Conservation (phyloP, 2,113 vertebrate genomes). For the Deroptyus accipitrinus region DNA sequence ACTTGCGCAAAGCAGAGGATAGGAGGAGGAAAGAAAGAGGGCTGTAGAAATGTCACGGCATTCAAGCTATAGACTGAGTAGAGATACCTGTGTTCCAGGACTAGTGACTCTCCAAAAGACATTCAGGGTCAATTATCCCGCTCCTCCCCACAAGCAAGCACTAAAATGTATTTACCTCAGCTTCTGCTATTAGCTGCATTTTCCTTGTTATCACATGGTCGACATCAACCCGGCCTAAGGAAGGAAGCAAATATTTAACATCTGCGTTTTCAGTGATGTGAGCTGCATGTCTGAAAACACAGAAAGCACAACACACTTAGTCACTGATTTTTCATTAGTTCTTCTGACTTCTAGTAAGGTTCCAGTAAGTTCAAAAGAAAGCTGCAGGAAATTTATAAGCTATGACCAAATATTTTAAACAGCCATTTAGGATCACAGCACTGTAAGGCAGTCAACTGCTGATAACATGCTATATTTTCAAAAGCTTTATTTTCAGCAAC, state of each 20-base stretch:
- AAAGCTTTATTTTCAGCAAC: conserved; percentile 19
- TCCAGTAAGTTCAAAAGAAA: not conserved
- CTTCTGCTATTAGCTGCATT: conserved; percentile 77
- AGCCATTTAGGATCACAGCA: not conserved
- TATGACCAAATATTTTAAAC: not conserved
- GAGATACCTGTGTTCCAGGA: not conserved
- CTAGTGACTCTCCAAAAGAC: not conserved
- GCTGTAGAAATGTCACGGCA: not conserved
- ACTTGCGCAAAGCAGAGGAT: not conserved
- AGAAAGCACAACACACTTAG: not conserved
- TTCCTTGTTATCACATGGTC: conserved; percentile 74
- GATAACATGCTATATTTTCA: not conserved
- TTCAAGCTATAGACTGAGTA: not conserved
- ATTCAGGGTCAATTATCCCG: not conserved
- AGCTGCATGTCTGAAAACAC: not conserved
- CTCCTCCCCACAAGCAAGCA: not conserved
- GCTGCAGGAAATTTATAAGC: not conserved
- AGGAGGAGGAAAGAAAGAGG: not conserved
- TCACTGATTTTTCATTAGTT: not conserved
- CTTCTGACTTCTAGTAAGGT: not conserved
- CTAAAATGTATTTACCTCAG: conserved; percentile 73
- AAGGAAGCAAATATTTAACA: conserved; percentile 23
- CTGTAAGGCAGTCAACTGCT: not conserved
- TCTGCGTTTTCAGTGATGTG: not conserved
- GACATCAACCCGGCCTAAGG: conserved; percentile 70